Evolutionary conservation across 2,797 vertebrate genomes (phyloP).

Genomic region (Bradypus variegatus): DNA sequence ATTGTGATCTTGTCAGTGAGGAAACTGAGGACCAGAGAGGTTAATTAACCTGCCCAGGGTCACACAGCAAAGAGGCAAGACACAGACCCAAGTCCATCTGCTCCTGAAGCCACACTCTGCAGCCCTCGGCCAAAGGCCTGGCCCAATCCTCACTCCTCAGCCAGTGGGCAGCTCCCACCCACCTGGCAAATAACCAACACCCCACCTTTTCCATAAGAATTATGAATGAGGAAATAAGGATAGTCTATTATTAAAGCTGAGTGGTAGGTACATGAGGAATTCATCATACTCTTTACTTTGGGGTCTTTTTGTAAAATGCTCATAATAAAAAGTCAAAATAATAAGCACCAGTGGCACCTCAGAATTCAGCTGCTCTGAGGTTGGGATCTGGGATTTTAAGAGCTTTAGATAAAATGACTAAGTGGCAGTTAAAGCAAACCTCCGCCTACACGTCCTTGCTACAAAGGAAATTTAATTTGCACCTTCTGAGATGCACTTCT

Average conservation of each 20-base stretch:
- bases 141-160: rapidly evolving
- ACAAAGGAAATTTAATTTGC: neutral
- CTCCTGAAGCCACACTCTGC: rapidly evolving
- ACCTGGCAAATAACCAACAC: neutral
- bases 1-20: neutral
- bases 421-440: no score
- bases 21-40: neutral
- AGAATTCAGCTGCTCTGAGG: neutral
- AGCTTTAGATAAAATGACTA: neutral
- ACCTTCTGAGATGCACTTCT: neutral
- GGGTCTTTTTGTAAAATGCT: neutral
- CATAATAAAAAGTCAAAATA: neutral
- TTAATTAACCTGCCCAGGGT: neutral
- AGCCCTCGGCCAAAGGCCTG: no score
- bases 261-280: rapidly evolving
- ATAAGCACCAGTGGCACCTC: neutral
- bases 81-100: rapidly evolving
- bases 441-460: rapidly evolving
- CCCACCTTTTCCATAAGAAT: neutral
- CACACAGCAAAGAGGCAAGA: neutral
- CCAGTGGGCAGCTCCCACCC: no score
- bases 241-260: rapidly evolving
- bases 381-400: neutral
- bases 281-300: rapidly evolving
- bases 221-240: rapidly evolving